Conservation (phyloP, 2,888 invertebrate species). For the Amphimallon solstitiale region DNA sequence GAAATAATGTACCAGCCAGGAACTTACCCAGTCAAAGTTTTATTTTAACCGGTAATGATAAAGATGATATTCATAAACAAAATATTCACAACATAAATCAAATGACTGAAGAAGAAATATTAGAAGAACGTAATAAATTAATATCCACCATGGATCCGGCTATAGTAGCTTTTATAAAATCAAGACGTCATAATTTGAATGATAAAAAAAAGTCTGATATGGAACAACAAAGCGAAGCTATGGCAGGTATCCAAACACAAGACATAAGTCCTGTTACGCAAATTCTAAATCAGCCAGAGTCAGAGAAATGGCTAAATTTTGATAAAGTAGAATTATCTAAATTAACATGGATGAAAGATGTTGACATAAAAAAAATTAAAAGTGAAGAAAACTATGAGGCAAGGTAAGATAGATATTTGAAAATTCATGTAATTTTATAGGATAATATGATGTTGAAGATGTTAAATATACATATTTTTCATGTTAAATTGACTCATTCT, state of each 20-base stretch:
- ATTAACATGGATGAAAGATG: slow-evolving; percentile 84
- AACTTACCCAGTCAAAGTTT: slow-evolving; percentile 61
- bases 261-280: slow-evolving; percentile 66
- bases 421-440: not conserved
- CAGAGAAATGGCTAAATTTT: slow-evolving; percentile 85
- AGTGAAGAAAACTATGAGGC: slow-evolving; percentile 78
- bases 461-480: too few species aligned
- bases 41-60: slow-evolving; percentile 65
- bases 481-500: too few species aligned
- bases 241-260: slow-evolving; percentile 50
- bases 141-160: slow-evolving; percentile 73
- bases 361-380: slow-evolving; percentile 68
- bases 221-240: slow-evolving; percentile 59
- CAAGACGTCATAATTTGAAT: slow-evolving; percentile 58
- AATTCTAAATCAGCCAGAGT: slow-evolving; percentile 69
- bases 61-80: slow-evolving; percentile 75
- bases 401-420: slow-evolving; percentile 55
- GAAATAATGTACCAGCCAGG: slow-evolving; percentile 48
- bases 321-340: slow-evolving; percentile 87
- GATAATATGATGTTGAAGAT: too few species aligned
- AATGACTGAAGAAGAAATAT: slow-evolving; percentile 80
- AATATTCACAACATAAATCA: slow-evolving; percentile 73
- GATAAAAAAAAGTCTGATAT: slow-evolving; percentile 45
- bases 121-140: slow-evolving; percentile 77
- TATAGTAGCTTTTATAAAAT: slow-evolving; percentile 72